These are phyloP conservation scores for Chloroclystis v-ata DNA, from an alignment of 2,888 invertebrate genomes.

Conservation along the genomic window DNA sequence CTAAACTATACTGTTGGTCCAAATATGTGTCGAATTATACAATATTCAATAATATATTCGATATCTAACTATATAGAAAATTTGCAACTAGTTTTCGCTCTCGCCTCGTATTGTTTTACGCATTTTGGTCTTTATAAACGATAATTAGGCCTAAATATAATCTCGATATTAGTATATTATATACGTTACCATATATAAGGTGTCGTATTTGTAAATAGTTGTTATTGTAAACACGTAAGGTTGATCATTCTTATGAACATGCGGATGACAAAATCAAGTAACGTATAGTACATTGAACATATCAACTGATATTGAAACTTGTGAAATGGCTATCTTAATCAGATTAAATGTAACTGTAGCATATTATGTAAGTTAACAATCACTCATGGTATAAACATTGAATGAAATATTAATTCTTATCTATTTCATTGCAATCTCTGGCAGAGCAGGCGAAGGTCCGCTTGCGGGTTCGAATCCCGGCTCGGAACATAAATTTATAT, in stretches of 20 bases:
- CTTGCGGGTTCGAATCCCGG: too few species aligned
- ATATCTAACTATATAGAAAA: constrained; percentile 20
- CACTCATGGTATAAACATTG: too few species aligned
- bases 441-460: too few species aligned
- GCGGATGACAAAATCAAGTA: constrained; percentile 49
- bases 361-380: too few species aligned
- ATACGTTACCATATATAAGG: constrained; percentile 61
- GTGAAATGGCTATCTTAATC: constrained; percentile 35
- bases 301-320: constrained; percentile 59
- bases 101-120: constrained; percentile 36
- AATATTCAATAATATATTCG: constrained; percentile 19
- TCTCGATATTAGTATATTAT: constrained; percentile 40
- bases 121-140: constrained; percentile 38
- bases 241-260: constrained; percentile 58
- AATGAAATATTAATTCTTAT: too few species aligned
- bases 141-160: constrained; percentile 59
- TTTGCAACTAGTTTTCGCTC: constrained; percentile 29
- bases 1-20: constrained; percentile 24
- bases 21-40: constrained; percentile 27
- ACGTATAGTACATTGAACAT: constrained; percentile 74
- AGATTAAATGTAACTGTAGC: too few species aligned
- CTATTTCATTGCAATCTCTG: constrained; percentile 23
- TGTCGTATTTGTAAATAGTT: constrained; percentile 56
- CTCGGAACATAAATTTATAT: too few species aligned
- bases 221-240: constrained; percentile 47